Base-by-base conservation (phyloP, 2,888 invertebrate genomes). In the Malthinus flaveolus region DNA sequence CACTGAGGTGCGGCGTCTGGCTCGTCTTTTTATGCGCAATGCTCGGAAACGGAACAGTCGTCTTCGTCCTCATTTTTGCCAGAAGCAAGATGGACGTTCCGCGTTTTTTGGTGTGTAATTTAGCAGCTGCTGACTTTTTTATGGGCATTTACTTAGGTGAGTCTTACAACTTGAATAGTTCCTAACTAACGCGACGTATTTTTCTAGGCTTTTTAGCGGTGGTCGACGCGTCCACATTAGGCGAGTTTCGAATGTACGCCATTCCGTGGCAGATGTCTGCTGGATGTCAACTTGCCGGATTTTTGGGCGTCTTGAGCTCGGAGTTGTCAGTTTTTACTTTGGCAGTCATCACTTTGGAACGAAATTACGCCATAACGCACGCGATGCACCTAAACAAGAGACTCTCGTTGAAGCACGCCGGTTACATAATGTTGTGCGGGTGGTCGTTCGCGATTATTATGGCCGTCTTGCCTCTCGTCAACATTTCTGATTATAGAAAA, bases 191-290 rank as follows among this genome's bases (percentile, higher is more conserved):
- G 23, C 23, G 8, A 15, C 3, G 6, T 6, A 11, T 42, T 42
- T n/a, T 67, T 70, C 13, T 75, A 89, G 96, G 95, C 0, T 89
- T 97, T 71, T 80, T 98, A 71, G 97, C 97, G 0, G 92, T 97
- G 39, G 94, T 97, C 49, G 98, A 98, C 79, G 96, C 95, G 0
- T 93, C 93, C 13, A 97, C 97, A 0, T 81, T 97, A 58, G 97
- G 97, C 15, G 94, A 96, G 79, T 98, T 97, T 80, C 89, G 96
- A 67, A 93, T 91, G 84, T 94, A 94, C 80, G 97, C 97, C 10
- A 95, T 98, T 64, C 90, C 92, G 0, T 98, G 98, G 97, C 98
- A 98, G 82, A 91, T 93, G 88, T 95, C 95, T 31, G 85, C 88
- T 34, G 93, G 93, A 23, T 98, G 97, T 79, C 91, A 94, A 73